Percentiles rank a stretch among this genome's conserved stretches.
Evolutionary conservation across 2,888 invertebrate species (phyloP).

Genomic region (Ennomos quercinarius): DNA sequence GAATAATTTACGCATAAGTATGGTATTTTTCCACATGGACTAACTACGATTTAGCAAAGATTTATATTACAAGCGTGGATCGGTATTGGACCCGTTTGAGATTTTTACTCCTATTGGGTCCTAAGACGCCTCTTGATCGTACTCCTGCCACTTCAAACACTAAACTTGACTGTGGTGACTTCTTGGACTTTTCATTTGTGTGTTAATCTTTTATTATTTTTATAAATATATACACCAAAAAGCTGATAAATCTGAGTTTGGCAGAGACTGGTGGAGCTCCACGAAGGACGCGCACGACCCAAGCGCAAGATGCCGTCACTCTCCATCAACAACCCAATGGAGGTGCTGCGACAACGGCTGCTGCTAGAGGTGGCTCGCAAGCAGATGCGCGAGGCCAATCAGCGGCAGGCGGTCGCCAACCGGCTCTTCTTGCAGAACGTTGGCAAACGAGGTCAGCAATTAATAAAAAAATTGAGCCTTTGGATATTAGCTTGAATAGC

Average conservation of each 20-base stretch:
- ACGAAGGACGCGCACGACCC: slow-evolving; percentile 70
- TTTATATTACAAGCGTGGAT: too few species aligned
- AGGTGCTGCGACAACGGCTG: slow-evolving; percentile 93
- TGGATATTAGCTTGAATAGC: too few species aligned
- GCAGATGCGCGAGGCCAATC: slow-evolving; percentile 90
- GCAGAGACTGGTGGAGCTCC: slow-evolving; percentile 63
- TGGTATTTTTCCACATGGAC: too few species aligned
- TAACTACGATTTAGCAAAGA: too few species aligned
- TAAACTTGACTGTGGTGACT: too few species aligned
- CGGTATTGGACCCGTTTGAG: too few species aligned
- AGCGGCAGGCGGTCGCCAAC: slow-evolving; percentile 89
- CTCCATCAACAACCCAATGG: slow-evolving; percentile 95
- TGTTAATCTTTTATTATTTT: too few species aligned
- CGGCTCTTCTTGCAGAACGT: slow-evolving; percentile 90
- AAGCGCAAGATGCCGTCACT: slow-evolving; percentile 89
- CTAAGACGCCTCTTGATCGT: too few species aligned
- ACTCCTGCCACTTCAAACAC: too few species aligned
- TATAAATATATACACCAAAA: neutral
- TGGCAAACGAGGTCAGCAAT: slow-evolving; percentile 88
- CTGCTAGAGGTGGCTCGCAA: slow-evolving; percentile 93
- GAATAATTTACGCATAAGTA: too few species aligned
- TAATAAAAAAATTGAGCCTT: neutral
- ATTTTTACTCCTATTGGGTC: too few species aligned
- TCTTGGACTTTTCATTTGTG: too few species aligned
- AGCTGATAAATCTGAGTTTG: slow-evolving; percentile 1